Evolutionary conservation across 92 coral and sea anemone genomes (phyloP), one percentile per base, ranked within the genome.

Genomic region (Meandrina meandrites): DNA sequence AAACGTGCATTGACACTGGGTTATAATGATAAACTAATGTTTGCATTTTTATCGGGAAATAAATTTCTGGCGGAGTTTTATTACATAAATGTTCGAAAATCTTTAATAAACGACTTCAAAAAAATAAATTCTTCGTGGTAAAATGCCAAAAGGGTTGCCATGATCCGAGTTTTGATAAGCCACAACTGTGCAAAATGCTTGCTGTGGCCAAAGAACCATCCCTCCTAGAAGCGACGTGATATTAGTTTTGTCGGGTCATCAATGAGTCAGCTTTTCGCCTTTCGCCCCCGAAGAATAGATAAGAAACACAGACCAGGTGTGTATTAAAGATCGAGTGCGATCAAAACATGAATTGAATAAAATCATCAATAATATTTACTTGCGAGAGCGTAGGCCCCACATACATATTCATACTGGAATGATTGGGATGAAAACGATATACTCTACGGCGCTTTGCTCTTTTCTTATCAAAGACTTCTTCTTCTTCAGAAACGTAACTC

Each of bases 211-310:
- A 24, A 35, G 14, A 35, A 36, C 14, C 14, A 73, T 21, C 48
- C 0, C 28, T 73, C 30, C 78, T 16, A 8, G 48, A 19, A 37
- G 51, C 78, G 14, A 19, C 22, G 30, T 37, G 50, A 35, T 73
- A 34, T 73, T 17, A 73, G n/a, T 36, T 35, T 35, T 16, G 27
- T 35, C 48, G 37, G 50, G 48, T 73, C 5, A 40, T 35, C 36
- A 73, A 73, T 73, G 78, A 73, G 78, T 73, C 50, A 73, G 50
- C n/a, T 73, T 35, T 73, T 73, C 48, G 51, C 78, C 37, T 37
- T 40, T 73, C 78, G 51, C 78, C 78, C 78, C 78, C 78, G 51
- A 37, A 73, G 78, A 34, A 40, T 22, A 22, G 78, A 73, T 73
- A 40, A 73, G 8, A 73, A 18, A 36, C 1, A 73, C 12, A 34